Conservation (phyloP, 2,113 vertebrate species). For the Pipra filicauda region DNA sequence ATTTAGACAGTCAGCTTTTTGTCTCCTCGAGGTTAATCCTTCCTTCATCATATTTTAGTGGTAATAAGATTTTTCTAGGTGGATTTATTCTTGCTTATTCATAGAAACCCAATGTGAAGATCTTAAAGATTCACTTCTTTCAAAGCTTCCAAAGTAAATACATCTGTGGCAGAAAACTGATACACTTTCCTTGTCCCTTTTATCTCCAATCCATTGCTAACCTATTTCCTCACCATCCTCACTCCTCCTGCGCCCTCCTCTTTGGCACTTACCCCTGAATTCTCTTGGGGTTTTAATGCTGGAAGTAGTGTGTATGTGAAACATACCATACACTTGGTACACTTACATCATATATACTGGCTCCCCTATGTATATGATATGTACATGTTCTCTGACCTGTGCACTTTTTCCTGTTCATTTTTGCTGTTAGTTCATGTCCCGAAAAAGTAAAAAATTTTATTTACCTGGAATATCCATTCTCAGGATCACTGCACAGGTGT, state of each 20-base stretch:
- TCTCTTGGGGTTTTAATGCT: background rate
- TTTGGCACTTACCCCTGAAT: background rate
- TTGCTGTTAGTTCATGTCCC: background rate
- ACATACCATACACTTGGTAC: background rate
- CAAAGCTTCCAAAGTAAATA: background rate
- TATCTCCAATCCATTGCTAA: background rate
- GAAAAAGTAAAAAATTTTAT: background rate
- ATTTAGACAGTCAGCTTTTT: background rate
- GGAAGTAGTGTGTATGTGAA: background rate
- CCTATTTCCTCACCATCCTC: background rate
- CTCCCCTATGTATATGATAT: accelerated
- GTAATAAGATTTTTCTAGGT: background rate
- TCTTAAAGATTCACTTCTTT: background rate
- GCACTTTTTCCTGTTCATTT: background rate
- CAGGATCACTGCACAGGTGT: background rate
- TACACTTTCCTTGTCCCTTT: background rate
- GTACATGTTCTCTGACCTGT: background rate
- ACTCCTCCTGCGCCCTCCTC: background rate
- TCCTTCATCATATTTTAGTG: background rate
- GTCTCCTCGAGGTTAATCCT: background rate
- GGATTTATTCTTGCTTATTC: background rate
- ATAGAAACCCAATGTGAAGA: background rate
- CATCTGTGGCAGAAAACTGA: background rate
- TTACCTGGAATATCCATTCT: background rate
- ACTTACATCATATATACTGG: background rate